Evolutionary conservation across 2,797 vertebrate genomes (phyloP).

Genomic region (Okamejei kenojei): DNA sequence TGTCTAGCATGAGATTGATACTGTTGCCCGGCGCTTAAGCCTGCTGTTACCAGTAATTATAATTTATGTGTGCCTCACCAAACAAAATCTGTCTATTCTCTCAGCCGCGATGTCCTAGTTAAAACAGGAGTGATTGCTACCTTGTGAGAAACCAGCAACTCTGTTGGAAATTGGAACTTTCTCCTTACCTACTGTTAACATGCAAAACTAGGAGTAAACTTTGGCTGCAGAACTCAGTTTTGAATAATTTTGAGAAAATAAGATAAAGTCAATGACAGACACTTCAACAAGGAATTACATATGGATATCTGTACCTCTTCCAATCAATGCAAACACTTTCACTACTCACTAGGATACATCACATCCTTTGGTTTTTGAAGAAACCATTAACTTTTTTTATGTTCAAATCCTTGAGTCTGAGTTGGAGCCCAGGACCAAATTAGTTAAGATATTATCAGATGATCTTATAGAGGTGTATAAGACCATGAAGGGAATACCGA

Average conservation of each 20-base stretch:
- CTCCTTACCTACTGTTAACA: background rate
- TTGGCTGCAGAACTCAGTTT: background rate
- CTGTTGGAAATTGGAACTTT: constrained; percentile 12
- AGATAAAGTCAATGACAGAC: background rate
- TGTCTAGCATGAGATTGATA: constrained; percentile 25
- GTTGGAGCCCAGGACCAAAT: too few species aligned
- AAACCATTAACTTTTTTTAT: background rate
- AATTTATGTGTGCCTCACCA: constrained; percentile 16
- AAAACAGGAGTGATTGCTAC: constrained; percentile 20
- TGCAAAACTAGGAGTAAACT: background rate
- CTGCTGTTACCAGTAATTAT: constrained; percentile 17
- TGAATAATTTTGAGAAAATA: background rate
- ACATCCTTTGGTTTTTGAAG: background rate
- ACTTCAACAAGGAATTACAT: background rate
- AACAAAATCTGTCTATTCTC: constrained; percentile 24
- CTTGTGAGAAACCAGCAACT: background rate
- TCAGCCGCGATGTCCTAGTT: constrained; percentile 11
- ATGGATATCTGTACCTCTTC: background rate
- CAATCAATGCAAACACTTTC: background rate
- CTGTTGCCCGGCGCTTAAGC: background rate
- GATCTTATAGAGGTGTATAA: too few species aligned
- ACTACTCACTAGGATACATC: background rate
- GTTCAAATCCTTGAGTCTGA: background rate
- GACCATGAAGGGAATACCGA: too few species aligned
- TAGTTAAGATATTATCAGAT: too few species aligned